Evolutionary conservation across 2,113 vertebrate genomes (phyloP), one percentile per base, ranked within the genome.

Genomic region (Tetrao urogallus): DNA sequence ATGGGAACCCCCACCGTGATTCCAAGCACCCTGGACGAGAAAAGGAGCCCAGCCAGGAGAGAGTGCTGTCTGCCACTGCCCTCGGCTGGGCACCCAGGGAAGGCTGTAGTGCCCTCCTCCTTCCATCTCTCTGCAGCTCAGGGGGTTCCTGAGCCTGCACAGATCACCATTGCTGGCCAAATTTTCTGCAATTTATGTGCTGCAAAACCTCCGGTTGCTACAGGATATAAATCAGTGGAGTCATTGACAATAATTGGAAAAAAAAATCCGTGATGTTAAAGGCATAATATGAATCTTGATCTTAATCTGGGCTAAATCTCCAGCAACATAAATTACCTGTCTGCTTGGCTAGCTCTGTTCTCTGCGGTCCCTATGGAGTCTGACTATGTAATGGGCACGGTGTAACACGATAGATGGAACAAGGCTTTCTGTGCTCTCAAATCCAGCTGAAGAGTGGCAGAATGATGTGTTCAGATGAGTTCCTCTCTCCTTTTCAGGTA

Each of bases 281-380:
- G 94, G 93, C 60, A 50, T 67, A 54, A 54, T 43, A 82, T 40
- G 64, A 70, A 57, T 80, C 92, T 83, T 93, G 87, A 92, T 90
- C 65, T 81, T 95, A 88, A 94, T 88, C 91, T 92, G 88, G 71
- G 87, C 56, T 88, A 91, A 81, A 94, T 89, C 42, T 92, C 64
- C 79, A 91, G 76, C 73, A 92, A 77, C 61, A 72, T 67, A 71
- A 93, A 89, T 91, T 91, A 91, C 45, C 65, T 76, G 50, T 56
- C 70, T 75, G 84, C 73, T 56, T 69, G 77, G 52, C 78, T 77
- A 64, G 36, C 48, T 71, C 57, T 78, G 1, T 30, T 72, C 66
- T 66, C 81, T 82, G 77, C 85, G 67, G 74, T 43, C 47, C 67
- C 87, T 60, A 17, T 0, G 6, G 77, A 70, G 48, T 54, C 70